Base-by-base conservation (phyloP, 2,888 invertebrate species). In the Griposia aprilina region DNA sequence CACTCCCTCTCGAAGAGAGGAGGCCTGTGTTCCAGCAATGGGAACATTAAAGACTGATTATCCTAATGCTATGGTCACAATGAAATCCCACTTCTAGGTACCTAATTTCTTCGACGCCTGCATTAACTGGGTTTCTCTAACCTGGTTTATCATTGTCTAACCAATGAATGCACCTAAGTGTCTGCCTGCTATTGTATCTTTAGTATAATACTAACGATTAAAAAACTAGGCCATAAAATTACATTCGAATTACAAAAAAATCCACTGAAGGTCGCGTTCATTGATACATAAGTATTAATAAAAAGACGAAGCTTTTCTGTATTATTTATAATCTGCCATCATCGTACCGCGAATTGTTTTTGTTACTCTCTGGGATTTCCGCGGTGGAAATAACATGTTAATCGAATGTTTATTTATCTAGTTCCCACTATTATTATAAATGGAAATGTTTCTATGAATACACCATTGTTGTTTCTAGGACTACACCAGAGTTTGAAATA, bases 331-430 rank as follows among this genome's bases (percentile, higher is more conserved):
- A 70, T 45, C 13, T 36, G 1, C 13, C 15, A 17, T 30, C 50
- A 41, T 70, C 45, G 36, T 76, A 30, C 57, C n/a, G 41, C 7
- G 69, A 66, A 86, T 59, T 82, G 83, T 78, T 86, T 70, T 82
- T 69, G 74, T 85, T 78, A 20, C 50, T 66, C 45, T 17, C 7
- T 2, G 55, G 75, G 48, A 69, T 73, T 78, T 78, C 78, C 83
- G 69, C 23, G 4, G 48, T 48, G 45, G 50, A 73, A 76, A 60
- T 62, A 48, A 52, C 45, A 48, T 50, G 30, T 59, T 59, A 71
- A 63, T 60, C 7, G 23, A 55, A n/a, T 60, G 66, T 80, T 68
- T 84, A 80, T 84, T 78, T 71, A 62, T 30, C 23, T 26, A 20
- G 8, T 83, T 78, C 66, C 66, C 13, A 57, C 23, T 62, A 26